Percentiles rank a stretch among this genome's conserved stretches.
Evolutionary conservation across 2,113 vertebrate species (phyloP).

Genomic region (Oreochromis niloticus): DNA sequence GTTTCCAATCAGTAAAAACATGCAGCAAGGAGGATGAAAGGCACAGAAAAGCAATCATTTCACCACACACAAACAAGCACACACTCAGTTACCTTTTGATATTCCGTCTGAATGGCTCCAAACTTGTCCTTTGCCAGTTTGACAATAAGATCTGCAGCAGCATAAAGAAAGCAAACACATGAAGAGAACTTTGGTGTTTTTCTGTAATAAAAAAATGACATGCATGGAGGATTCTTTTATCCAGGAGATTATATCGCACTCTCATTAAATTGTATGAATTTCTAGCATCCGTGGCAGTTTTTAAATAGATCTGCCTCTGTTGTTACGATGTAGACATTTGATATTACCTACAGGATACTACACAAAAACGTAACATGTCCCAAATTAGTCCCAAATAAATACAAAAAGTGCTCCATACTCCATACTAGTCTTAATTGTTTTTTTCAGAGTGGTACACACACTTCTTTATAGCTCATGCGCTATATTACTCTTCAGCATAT

Average conservation of each 20-base stretch:
- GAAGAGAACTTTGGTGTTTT: neutral
- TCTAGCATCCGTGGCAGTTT: neutral
- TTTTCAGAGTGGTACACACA: neutral
- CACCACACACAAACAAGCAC: neutral
- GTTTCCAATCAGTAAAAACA: neutral
- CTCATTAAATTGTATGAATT: neutral
- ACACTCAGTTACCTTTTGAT: conserved; percentile 82
- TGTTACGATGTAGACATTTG: neutral
- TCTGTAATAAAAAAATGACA: neutral
- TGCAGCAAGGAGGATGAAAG: neutral
- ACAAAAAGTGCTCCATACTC: neutral
- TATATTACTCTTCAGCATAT: neutral
- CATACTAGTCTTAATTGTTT: neutral
- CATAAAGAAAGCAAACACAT: conserved; percentile 46
- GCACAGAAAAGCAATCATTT: neutral
- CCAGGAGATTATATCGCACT: neutral
- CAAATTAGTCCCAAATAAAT: neutral
- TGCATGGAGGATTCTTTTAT: neutral
- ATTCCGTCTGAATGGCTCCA: conserved; percentile 75
- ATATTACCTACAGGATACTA: neutral
- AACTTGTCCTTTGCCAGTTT: conserved; percentile 81
- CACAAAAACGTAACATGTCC: neutral
- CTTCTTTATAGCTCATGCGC: neutral
- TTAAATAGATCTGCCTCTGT: neutral
- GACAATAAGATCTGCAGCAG: conserved; percentile 81